These are phyloP conservation scores for Zoanthus sansibaricus DNA, from an alignment of 92 coral and sea anemone genomes.

Conservation along the genomic window DNA sequence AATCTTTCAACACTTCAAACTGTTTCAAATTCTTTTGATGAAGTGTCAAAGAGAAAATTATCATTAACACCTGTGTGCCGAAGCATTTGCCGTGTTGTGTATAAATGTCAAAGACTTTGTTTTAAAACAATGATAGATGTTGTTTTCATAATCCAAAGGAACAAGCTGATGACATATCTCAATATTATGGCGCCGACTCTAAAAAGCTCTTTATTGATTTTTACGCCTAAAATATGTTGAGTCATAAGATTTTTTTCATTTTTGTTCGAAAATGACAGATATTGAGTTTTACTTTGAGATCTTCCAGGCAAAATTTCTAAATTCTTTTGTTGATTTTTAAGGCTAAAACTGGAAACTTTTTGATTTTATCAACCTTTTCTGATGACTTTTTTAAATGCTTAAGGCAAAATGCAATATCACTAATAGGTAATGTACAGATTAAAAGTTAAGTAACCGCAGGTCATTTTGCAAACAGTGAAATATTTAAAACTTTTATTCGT, in stretches of 20 bases:
- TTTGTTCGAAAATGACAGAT: not conserved
- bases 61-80: not conserved
- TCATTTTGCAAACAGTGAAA: not conserved
- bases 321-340: not conserved
- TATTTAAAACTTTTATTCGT: not conserved
- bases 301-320: not conserved
- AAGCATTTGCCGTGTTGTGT: not conserved
- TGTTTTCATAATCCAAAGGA: conserved; percentile 9
- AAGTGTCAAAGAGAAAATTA: not conserved
- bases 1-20: not conserved
- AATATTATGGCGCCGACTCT: conserved; percentile 2
- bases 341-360: not conserved
- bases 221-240: not conserved
- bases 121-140: not conserved
- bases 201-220: not conserved
- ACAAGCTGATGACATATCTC: conserved; percentile 7
- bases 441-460: not conserved
- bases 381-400: not conserved
- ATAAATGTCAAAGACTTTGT: conserved; percentile 11
- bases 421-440: not conserved
- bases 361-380: not conserved
- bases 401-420: not conserved
- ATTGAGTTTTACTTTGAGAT: not conserved
- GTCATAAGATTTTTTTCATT: not conserved
- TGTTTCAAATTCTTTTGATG: not conserved